These are phyloP conservation scores for Tetramorium parvispinum DNA, from an alignment of 1,140 invertebrate genomes.

Conservation along the genomic window DNA sequence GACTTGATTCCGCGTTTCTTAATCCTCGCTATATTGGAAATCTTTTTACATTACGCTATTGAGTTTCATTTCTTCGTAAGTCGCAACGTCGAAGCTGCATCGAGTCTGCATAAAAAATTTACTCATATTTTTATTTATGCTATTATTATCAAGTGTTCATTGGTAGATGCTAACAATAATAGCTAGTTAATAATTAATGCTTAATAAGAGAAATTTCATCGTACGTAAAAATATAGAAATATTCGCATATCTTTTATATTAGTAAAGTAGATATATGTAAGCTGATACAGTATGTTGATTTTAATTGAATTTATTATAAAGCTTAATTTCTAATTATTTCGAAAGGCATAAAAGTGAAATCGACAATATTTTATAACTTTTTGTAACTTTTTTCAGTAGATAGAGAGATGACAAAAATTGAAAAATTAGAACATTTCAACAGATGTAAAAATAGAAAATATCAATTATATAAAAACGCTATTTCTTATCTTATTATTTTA, in stretches of 20 bases:
- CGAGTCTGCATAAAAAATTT: slow-evolving; percentile 42
- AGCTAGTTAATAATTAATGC: neutral
- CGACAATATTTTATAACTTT: slow-evolving; percentile 6
- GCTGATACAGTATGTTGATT: neutral
- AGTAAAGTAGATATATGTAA: neutral
- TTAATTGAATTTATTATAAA: neutral
- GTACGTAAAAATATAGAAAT: slow-evolving; percentile 18
- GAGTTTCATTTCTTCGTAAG: slow-evolving; percentile 74
- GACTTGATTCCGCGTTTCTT: slow-evolving; percentile 79
- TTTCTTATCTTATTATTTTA: neutral
- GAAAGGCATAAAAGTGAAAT: neutral
- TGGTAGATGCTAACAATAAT: slow-evolving; percentile 1
- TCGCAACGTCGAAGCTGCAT: slow-evolving; percentile 68
- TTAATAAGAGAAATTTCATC: neutral
- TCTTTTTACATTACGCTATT: slow-evolving; percentile 75
- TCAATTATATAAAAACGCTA: neutral
- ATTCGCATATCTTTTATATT: neutral
- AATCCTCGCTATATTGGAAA: slow-evolving; percentile 74
- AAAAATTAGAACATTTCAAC: neutral
- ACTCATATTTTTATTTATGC: neutral
- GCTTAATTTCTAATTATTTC: neutral
- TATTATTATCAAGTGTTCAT: neutral
- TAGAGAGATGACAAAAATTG: neutral
- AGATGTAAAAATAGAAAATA: neutral
- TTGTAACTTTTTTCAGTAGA: neutral